A percentile compares a stretch with the other conserved stretches of the same genome.
These are phyloP conservation scores for Brachionus asplanchnoidis DNA, from an alignment of 1,140 invertebrate species.

Conservation along the genomic window DNA sequence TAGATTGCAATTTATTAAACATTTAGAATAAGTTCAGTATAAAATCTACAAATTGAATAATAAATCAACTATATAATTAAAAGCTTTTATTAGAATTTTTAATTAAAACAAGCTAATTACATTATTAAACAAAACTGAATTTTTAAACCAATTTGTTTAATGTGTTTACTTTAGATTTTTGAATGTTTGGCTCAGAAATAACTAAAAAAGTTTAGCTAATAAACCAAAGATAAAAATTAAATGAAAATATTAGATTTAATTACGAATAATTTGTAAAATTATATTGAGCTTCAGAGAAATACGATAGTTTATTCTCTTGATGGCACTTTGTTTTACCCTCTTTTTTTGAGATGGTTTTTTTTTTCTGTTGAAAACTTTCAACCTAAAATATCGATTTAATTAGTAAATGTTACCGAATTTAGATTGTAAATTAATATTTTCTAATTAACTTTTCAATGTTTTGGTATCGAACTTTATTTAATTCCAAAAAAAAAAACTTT, in stretches of 20 bases:
- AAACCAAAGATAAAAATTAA: neutral
- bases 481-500: neutral
- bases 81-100: neutral
- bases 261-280: neutral
- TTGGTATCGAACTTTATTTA: slow-evolving; percentile 3
- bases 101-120: neutral
- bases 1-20: neutral
- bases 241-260: neutral
- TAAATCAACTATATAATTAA: neutral
- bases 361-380: neutral
- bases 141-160: neutral
- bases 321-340: neutral
- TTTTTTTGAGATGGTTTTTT: neutral
- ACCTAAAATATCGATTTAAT: neutral
- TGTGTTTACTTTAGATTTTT: neutral
- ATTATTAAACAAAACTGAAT: neutral
- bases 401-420: neutral
- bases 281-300: neutral
- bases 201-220: neutral
- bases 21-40: too few relatives aligned
- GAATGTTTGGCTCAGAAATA: neutral
- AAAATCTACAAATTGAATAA: neutral
- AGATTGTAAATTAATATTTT: slow-evolving; percentile 33
- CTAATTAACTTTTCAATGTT: slow-evolving; percentile 4
- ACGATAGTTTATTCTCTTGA: neutral